Evolutionary conservation across 1,140 invertebrate genomes (phyloP).

Genomic region (Drosophila navojoa): DNA sequence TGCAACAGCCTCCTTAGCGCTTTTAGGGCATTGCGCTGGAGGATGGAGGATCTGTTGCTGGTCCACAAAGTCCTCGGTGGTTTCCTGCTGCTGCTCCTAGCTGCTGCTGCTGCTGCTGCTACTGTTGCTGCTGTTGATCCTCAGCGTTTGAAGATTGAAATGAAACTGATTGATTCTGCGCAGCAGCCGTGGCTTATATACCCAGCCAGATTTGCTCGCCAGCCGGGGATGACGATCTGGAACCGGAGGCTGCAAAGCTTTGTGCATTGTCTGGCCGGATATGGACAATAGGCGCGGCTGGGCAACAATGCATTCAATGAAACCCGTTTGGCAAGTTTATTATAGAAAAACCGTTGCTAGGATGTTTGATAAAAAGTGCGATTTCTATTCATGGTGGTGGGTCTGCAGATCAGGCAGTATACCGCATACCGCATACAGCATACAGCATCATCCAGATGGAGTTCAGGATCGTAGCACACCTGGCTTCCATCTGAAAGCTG

Average conservation of each 20-base stretch:
- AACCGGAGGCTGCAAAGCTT: slow-evolving; percentile 70
- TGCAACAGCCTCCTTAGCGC: slow-evolving; percentile 69
- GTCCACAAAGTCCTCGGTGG: slow-evolving; percentile 56
- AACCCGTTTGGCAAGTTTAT: slow-evolving; percentile 81
- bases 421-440: slow-evolving; percentile 26
- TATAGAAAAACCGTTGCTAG: slow-evolving; percentile 70
- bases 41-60: slow-evolving; percentile 48
- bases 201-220: slow-evolving; percentile 11
- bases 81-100: slow-evolving; percentile 57
- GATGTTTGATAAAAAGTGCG: slow-evolving; percentile 66
- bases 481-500: slow-evolving; percentile 60
- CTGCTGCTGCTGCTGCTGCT: slow-evolving; percentile 54
- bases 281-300: slow-evolving; percentile 60
- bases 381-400: slow-evolving; percentile 68
- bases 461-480: slow-evolving; percentile 58
- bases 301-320: slow-evolving; percentile 52
- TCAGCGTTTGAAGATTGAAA: slow-evolving; percentile 79
- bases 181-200: slow-evolving; percentile 77
- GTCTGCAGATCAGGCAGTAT: slow-evolving; percentile 16
- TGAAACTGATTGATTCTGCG: slow-evolving; percentile 84
- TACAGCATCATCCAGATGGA: slow-evolving; percentile 24
- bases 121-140: slow-evolving; percentile 65
- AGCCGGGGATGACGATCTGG: slow-evolving; percentile 50
- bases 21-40: slow-evolving; percentile 59
- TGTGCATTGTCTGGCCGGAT: slow-evolving; percentile 72